Evolutionary conservation across 2,797 vertebrate genomes (phyloP).

Genomic region (Myotis planiceps): DNA sequence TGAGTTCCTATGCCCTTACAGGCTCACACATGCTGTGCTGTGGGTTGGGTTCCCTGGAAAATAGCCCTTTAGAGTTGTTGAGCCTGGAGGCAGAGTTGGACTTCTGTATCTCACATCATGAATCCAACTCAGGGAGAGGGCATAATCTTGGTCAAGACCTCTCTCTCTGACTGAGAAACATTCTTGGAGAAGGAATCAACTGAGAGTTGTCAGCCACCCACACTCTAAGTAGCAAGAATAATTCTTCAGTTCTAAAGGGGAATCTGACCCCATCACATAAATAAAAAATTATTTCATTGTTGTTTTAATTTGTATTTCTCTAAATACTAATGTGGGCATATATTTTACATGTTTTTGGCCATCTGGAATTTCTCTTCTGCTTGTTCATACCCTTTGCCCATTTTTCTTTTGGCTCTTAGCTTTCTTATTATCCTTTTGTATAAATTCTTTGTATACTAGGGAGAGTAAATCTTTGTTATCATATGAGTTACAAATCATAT

Average conservation of each 20-base stretch:
- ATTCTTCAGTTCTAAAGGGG: neutral
- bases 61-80: neutral
- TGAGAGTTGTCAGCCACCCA: neutral
- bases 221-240: neutral
- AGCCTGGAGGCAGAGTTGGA: neutral
- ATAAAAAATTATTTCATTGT: neutral
- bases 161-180: constrained; percentile 13
- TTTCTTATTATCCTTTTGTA: neutral
- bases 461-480: neutral
- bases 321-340: neutral
- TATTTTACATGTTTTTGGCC: neutral
- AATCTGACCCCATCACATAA: neutral
- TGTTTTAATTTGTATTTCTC: neutral
- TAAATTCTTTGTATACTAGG: neutral
- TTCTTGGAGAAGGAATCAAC: neutral
- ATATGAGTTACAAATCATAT: constrained; percentile 19
- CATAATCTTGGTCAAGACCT: neutral
- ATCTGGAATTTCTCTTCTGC: constrained; percentile 10
- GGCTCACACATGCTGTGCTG: neutral
- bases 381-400: neutral
- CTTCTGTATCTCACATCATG: neutral
- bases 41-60: neutral
- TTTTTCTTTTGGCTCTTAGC: neutral
- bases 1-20: neutral
- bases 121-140: neutral